phyloP scores from a whole-genome alignment of 2,797 vertebrate species.

The Betta splendens region DNA sequence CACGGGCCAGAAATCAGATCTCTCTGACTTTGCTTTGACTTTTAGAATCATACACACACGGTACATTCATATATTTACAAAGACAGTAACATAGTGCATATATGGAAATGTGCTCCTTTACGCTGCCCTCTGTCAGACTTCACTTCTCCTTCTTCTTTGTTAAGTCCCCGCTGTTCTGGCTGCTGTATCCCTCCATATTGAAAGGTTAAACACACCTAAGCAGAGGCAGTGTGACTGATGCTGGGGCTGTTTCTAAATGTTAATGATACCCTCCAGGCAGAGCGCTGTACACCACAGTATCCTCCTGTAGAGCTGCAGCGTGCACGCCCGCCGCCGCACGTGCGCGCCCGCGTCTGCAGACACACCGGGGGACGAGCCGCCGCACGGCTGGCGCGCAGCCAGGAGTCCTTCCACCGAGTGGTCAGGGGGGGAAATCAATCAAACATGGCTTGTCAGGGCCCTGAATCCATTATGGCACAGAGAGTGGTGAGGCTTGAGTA shows the following conservation, averaged over 20 bases:
- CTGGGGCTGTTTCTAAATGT: constrained; percentile 83
- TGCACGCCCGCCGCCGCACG: no score
- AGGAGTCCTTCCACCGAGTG: constrained; percentile 76
- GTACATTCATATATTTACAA: no score
- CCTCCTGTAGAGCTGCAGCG: constrained; percentile 68
- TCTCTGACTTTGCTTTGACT: constrained; percentile 59
- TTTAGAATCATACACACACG: constrained; percentile 28
- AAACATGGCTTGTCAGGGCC: constrained; percentile 76
- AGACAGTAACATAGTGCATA: constrained; percentile 18
- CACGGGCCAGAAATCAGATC: constrained; percentile 19
- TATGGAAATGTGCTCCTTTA: constrained; percentile 52
- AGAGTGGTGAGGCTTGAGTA: constrained; percentile 80
- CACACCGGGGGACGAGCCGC: constrained; percentile 51
- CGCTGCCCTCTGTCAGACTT: constrained; percentile 49
- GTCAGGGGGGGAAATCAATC: constrained; percentile 78
- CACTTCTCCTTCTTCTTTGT: constrained; percentile 65
- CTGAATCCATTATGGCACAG: constrained; percentile 72
- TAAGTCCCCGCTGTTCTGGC: constrained; percentile 61
- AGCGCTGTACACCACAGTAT: constrained; percentile 53
- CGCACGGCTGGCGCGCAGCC: constrained; percentile 76
- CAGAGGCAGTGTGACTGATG: constrained; percentile 79
- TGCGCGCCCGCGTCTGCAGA: no score
- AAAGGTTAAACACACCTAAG: constrained; percentile 85
- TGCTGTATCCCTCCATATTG: constrained; percentile 64
- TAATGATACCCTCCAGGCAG: constrained; percentile 82